Evolutionary conservation across 2,888 invertebrate genomes (phyloP).

Genomic region (Napeogenes sylphis): DNA sequence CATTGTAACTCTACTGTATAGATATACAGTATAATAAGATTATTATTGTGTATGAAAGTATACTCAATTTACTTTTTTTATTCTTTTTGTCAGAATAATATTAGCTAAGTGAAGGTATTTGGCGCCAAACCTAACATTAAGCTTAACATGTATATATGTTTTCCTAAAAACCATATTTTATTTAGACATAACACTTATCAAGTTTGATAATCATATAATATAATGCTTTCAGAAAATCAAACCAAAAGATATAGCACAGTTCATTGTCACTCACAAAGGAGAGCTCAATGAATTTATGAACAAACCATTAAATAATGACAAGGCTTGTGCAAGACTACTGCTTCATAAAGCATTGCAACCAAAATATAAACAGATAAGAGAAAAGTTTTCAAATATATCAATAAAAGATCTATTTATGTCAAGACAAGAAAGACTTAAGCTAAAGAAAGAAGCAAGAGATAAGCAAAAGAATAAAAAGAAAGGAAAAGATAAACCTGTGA

Average conservation of each 20-base stretch:
- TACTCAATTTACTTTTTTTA: no score
- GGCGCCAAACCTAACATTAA: no score
- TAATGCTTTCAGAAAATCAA: conserved; percentile 64
- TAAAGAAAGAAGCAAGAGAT: conserved; percentile 63
- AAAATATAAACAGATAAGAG: conserved; percentile 59
- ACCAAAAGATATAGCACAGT: conserved; percentile 61
- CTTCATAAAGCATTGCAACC: conserved; percentile 62
- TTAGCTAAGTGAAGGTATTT: no score
- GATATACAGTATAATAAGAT: no score
- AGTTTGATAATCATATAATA: conserved; percentile 5
- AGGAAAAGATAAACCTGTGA: conserved; percentile 41
- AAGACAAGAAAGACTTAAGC: conserved; percentile 57
- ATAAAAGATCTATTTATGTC: conserved; percentile 69
- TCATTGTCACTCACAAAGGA: conserved; percentile 61
- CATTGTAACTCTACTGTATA: no score
- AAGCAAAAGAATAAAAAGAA: conserved; percentile 51
- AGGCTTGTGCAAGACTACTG: conserved; percentile 63
- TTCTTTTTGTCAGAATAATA: no score
- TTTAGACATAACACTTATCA: not conserved
- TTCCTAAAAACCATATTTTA: no score
- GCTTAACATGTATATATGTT: no score
- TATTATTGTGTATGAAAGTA: no score
- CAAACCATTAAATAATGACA: conserved; percentile 59
- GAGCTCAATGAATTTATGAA: conserved; percentile 57
- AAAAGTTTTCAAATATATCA: conserved; percentile 56